These are phyloP conservation scores for Tonatia bakeri DNA, from an alignment of 2,113 vertebrate genomes.

Conservation along the genomic window DNA sequence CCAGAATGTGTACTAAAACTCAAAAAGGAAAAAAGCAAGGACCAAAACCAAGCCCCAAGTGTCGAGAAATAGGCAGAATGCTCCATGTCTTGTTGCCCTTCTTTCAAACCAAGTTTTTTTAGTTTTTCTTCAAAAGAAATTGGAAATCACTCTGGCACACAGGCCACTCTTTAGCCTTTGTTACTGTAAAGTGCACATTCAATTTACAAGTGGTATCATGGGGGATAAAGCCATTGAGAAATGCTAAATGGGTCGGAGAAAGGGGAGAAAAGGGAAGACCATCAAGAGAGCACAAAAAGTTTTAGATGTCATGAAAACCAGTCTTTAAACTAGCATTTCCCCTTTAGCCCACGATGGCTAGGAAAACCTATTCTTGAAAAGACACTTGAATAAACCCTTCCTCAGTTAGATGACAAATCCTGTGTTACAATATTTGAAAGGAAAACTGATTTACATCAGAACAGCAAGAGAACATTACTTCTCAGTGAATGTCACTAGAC, in stretches of 20 bases:
- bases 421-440: background rate
- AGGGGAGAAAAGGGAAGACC: background rate
- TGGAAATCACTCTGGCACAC: constrained; percentile 45
- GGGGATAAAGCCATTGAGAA: constrained; percentile 20
- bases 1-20: background rate
- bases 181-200: constrained; percentile 9
- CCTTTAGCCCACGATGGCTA: background rate
- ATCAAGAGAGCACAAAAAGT: background rate
- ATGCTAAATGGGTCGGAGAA: background rate
- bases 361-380: background rate
- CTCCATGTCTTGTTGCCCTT: background rate
- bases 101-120: constrained; percentile 25
- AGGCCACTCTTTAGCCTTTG: constrained; percentile 16
- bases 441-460: background rate
- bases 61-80: background rate
- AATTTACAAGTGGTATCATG: constrained; percentile 16
- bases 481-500: background rate
- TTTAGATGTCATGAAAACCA: background rate
- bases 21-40: background rate
- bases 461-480: background rate
- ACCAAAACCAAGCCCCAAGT: background rate
- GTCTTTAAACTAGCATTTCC: background rate
- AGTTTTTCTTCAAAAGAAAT: constrained; percentile 55
- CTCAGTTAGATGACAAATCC: constrained; percentile 8
- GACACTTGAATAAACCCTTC: background rate